Evolutionary conservation across 2,797 vertebrate genomes (phyloP), one percentile per base, ranked within the genome.

Genomic region (Chelmon rostratus): DNA sequence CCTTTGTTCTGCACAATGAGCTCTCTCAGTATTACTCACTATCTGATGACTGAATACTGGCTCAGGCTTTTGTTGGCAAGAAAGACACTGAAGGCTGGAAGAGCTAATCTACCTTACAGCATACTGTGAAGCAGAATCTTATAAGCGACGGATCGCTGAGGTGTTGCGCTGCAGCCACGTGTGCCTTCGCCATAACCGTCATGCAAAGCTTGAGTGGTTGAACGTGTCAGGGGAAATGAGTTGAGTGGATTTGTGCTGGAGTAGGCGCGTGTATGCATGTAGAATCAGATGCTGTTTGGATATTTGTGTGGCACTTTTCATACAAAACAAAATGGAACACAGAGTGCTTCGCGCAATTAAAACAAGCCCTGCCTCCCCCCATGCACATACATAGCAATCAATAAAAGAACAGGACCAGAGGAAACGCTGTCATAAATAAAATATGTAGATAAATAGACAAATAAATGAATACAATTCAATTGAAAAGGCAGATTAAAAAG

Each of bases 1-100:
- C 54, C 84, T 83, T 82, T 82, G 81, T 87, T 82, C 81, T 78
- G 12, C 70, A 87, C 80, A 79, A 82, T 80, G 75, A 68, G 68
- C 68, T 61, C 81, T 78, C 79, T 63, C 68, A 21, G 67, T 66
- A 65, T 91, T 81, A 73, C 79, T 80, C 75, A 68, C 64, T 49
- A 67, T 74, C 49, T 68, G 75, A 85, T 59, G 71, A 86, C 47
- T 59, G 76, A 77, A 73, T 58, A 28, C 78, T 70, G 78, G 86
- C 73, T 81, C 59, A 0, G 58, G 70, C 65, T 85, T 78, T 73
- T 68, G 68, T 84, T 93, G 90, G 83, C 81, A 73, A 67, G 56
- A 53, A 47, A 69, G 35, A 49, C 75, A 63, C 42, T 44, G 56
- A 76, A 23, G 44, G 62, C 50, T 57, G 23, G 38, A 49, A 31